These are phyloP conservation scores for Cranoglanis bouderius DNA, from an alignment of 2,113 vertebrate genomes.

Conservation along the genomic window DNA sequence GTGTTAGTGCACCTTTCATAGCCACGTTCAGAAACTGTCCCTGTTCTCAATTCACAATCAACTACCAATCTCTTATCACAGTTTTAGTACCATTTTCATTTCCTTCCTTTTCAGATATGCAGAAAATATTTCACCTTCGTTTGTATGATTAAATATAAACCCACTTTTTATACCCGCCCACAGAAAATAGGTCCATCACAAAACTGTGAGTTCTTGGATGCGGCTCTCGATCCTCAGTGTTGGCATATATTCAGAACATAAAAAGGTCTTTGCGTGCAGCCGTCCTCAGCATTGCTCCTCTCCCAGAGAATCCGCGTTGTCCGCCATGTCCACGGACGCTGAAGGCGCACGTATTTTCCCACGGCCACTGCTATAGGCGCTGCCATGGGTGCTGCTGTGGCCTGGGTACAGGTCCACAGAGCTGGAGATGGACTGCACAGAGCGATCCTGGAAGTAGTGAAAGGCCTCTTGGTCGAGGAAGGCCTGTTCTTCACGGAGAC, in stretches of 20 bases:
- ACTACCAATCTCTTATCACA: background rate
- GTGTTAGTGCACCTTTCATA: conserved; percentile 12
- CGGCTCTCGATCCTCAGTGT: background rate
- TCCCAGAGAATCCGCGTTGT: conserved; percentile 74
- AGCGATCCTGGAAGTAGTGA: conserved; percentile 90
- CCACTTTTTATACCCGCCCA: background rate
- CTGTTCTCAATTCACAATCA: conserved; percentile 26
- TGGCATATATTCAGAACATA: background rate
- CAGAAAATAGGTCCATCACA: background rate
- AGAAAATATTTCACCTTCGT: conserved; percentile 15
- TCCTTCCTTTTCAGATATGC: background rate
- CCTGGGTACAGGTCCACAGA: conserved; percentile 70
- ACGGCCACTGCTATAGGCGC: conserved; percentile 42
- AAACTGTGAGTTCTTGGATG: background rate
- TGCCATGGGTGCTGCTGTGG: conserved; percentile 54
- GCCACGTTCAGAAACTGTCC: background rate
- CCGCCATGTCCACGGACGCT: conserved; percentile 65
- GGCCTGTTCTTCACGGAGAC: conserved; percentile 89
- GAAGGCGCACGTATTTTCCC: conserved; percentile 56
- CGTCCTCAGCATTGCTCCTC: conserved; percentile 74
- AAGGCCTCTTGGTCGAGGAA: conserved; percentile 89
- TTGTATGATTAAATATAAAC: conserved; percentile 7
- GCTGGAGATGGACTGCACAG: conserved; percentile 76
- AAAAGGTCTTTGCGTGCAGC: background rate
- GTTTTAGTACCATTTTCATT: background rate